These are phyloP conservation scores for Thysanoteuthis rhombus DNA, from an alignment of 2,888 invertebrate species.

Conservation along the genomic window DNA sequence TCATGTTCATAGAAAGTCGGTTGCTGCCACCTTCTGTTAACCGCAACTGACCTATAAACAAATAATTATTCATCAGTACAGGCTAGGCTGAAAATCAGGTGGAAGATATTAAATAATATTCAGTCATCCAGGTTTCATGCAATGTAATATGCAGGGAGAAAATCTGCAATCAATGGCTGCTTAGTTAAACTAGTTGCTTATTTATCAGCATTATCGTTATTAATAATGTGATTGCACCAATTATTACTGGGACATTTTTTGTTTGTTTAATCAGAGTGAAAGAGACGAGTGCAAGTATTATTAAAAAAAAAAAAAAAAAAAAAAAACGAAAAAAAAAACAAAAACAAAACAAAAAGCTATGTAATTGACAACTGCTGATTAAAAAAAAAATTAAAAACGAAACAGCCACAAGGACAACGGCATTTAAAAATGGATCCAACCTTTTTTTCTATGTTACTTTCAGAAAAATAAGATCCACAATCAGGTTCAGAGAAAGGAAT, in stretches of 20 bases:
- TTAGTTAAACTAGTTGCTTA: background rate
- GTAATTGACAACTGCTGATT: background rate
- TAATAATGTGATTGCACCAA: background rate
- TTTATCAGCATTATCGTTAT: background rate
- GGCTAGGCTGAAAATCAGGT: constrained; percentile 28
- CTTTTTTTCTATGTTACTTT: background rate
- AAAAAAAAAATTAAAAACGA: background rate
- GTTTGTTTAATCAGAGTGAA: background rate
- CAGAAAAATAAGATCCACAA: background rate
- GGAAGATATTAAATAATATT: constrained; percentile 30
- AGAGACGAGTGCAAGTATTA: background rate
- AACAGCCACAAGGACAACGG: background rate
- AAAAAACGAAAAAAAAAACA: background rate
- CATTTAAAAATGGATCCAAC: background rate
- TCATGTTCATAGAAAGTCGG: constrained; percentile 43
- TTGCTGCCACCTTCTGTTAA: constrained; percentile 50
- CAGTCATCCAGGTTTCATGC: constrained; percentile 28
- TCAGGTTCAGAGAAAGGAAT: background rate
- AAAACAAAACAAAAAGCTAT: background rate
- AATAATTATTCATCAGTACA: constrained; percentile 30
- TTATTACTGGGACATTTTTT: background rate
- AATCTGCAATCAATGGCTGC: background rate
- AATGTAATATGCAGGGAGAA: background rate
- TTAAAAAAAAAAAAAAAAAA: background rate
- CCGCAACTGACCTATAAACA: constrained; percentile 53